phyloP scores from a whole-genome alignment of 2,113 vertebrate species.

The Oreochromis aureus region DNA sequence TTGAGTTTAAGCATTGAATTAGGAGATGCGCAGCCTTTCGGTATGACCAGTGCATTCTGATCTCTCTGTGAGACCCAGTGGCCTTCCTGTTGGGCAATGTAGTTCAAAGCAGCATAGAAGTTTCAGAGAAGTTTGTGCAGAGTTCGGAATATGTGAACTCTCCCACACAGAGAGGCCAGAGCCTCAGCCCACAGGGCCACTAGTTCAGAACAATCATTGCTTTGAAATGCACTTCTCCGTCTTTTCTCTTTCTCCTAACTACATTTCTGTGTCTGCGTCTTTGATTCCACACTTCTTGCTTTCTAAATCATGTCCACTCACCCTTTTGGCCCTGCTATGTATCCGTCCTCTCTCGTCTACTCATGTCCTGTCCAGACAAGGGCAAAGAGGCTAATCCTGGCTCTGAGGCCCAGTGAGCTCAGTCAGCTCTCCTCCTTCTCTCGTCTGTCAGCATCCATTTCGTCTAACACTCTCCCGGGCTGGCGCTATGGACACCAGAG shows the following conservation, averaged over 20 bases:
- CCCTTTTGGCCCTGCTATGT: conserved; percentile 1
- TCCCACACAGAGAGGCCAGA: background rate
- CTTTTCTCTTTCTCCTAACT: background rate
- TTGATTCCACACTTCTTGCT: background rate
- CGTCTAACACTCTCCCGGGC: conserved; percentile 21
- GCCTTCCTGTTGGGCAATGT: background rate
- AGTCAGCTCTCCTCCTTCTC: conserved; percentile 32
- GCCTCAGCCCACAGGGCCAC: background rate
- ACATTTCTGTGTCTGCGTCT: background rate
- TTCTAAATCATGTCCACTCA: conserved; percentile 24
- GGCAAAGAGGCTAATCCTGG: conserved; percentile 61
- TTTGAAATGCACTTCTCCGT: background rate
- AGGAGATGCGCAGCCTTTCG: background rate
- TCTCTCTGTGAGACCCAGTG: background rate
- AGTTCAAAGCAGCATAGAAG: background rate
- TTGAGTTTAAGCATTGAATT: background rate
- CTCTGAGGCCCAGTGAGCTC: conserved; percentile 44
- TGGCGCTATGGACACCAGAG: conserved; percentile 32
- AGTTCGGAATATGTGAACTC: background rate
- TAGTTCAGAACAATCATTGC: background rate
- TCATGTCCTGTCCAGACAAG: conserved; percentile 37
- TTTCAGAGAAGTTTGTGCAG: background rate
- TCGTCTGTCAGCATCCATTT: conserved; percentile 48
- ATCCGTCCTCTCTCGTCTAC: conserved; percentile 7
- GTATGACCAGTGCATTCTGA: background rate